phyloP scores from a whole-genome alignment of 2,113 vertebrate genomes.

The Athene cunicularia region DNA sequence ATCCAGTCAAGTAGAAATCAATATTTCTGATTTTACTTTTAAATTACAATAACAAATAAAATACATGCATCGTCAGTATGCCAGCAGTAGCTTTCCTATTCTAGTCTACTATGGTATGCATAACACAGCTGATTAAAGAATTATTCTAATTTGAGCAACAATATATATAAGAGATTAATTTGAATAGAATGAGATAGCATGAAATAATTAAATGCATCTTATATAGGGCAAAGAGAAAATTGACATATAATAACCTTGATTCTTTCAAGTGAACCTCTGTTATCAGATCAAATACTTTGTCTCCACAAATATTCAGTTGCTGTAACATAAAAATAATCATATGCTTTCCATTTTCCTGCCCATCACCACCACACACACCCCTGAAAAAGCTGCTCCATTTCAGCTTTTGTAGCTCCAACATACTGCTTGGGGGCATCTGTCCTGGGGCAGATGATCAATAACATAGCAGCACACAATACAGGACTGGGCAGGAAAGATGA shows the following conservation, averaged over 20 bases:
- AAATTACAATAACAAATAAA: conserved; percentile 89
- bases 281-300: conserved; percentile 70
- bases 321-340: neutral
- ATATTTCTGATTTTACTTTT: conserved; percentile 94
- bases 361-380: neutral
- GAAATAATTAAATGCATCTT: conserved; percentile 83
- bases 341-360: neutral
- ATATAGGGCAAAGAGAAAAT: conserved; percentile 78
- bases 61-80: conserved; percentile 73
- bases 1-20: conserved; percentile 92
- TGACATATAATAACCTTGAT: conserved; percentile 75
- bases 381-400: neutral
- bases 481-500: neutral
- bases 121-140: conserved; percentile 84
- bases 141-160: conserved; percentile 83
- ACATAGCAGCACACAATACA: neutral
- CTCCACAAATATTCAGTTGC: neutral
- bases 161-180: conserved; percentile 81
- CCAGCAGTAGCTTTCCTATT: conserved; percentile 76
- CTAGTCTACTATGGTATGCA: conserved; percentile 74
- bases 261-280: conserved; percentile 74
- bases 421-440: neutral
- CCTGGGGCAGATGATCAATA: neutral
- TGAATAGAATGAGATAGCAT: conserved; percentile 73
- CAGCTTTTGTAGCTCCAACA: neutral